These are phyloP conservation scores for Chaitophorus viminalis DNA, from an alignment of 2,888 invertebrate genomes.

Conservation along the genomic window DNA sequence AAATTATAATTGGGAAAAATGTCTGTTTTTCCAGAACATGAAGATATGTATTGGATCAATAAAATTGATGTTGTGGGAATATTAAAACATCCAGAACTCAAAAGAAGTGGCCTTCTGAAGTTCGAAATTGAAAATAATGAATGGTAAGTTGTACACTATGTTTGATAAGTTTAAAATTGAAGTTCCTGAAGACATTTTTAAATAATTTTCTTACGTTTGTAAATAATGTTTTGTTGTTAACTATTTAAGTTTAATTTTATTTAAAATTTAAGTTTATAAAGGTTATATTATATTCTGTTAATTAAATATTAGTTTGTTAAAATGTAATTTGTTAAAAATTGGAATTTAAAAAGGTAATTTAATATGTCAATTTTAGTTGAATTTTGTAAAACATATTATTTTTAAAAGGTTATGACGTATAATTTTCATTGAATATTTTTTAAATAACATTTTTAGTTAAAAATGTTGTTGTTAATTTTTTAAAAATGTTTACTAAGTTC, in stretches of 20 bases:
- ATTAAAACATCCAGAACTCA: conserved; percentile 2
- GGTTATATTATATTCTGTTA: neutral
- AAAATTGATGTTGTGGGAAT: neutral
- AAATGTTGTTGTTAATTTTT: neutral
- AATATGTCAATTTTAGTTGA: neutral
- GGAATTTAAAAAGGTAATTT: neutral
- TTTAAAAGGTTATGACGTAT: neutral
- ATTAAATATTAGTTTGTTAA: conserved; percentile 1
- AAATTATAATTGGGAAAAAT: conserved; percentile 24
- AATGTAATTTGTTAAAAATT: neutral
- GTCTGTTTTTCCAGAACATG: conserved; percentile 19
- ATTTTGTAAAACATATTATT: neutral
- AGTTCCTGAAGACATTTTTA: neutral
- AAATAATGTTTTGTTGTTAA: too few relatives aligned
- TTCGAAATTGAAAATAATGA: conserved; percentile 18
- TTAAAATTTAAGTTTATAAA: conserved; percentile 10
- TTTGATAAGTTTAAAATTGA: neutral
- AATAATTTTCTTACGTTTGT: neutral
- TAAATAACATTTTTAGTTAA: neutral
- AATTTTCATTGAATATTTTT: neutral
- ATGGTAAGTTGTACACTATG: neutral
- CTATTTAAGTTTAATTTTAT: conserved; percentile 2
- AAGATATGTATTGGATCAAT: neutral
- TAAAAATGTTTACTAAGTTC: neutral
- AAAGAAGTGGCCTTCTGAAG: neutral